Evolutionary conservation across 2,888 invertebrate species (phyloP), one percentile per base, ranked within the genome.

Genomic region (Beris chalybata): DNA sequence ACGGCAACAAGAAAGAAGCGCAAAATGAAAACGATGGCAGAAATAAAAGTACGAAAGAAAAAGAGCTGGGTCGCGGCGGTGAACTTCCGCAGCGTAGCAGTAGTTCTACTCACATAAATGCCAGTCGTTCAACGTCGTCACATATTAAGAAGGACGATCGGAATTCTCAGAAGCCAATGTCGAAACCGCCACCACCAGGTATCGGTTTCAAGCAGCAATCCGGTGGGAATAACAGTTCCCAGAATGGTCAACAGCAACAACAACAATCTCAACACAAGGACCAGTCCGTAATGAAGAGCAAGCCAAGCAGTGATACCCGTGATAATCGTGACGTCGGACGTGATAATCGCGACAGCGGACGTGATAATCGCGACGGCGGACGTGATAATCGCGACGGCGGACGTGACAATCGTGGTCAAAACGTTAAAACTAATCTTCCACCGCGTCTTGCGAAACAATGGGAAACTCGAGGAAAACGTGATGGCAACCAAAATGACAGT

Each of bases 391-490:
- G 56, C 30, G 44, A 56, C 11, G 38, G 50, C 13, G 38, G 38
- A 5, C 5, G 38, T 9, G 82, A 82, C 71, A 83, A 82, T 71
- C 83, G 83, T 52, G 78, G 82, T 12, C 55, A 61, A 13, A 64
- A 72, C 65, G 84, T 87, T 50, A 85, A 85, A 74, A 86, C 83
- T 70, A 89, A 89, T 74, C 80, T 92, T 53, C 88, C 92, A 1
- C 92, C 92, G 2, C 85, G 93, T 55, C 88, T 93, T 74, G 91
- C 88, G 47, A 92, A 91, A 75, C 90, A 90, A 76, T 84, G 88
- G 56, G 85, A 87, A 64, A 77, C 82, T 67, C 86, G 87, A 71
- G 56, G 63, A 44, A 66, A 67, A 29, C 67, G 63, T 32, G 47
- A 65, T n/a, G 15, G 52, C 44, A 63, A 30, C 52, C 56, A 52